Evolutionary conservation across 2,888 invertebrate genomes (phyloP), one percentile per base, ranked within the genome.

Genomic region (Orthonevra nobilis): DNA sequence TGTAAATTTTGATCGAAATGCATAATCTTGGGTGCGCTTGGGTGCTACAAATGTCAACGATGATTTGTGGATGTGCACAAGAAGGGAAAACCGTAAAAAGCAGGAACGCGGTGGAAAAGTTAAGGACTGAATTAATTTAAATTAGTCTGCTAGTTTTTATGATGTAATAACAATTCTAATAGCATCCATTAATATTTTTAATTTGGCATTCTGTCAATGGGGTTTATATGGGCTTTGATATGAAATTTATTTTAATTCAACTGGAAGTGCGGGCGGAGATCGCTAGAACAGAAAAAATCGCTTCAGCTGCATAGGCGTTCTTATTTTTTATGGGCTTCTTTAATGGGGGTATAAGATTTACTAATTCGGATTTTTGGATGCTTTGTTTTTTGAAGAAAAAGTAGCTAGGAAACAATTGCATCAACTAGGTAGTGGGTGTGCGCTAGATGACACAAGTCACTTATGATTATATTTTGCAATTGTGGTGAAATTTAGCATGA

Each of bases 31-130:
- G 23, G 15, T 34, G 26, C 42, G 32, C 14, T 23, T 40, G 50
- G 50, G 56, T 58, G 72, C 34, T 12, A 34, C 68, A 50, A 60
- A 69, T 50, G 58, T 60, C 69, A 34, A 9, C 28, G 42, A 58
- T 69, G 58, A 58, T 58, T 68, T 68, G 48, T 68, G 38, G 38
- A 14, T 54, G 23, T 23, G 36, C 9, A 26, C 17, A 12, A 38
- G n/a, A 26, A n/a, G 28, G 7, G 26, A 10, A 26, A 6, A 14
- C 19, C 30, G 28, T 50, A 30, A 40, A 54, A 46, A 23, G 17
- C 4, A 1, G 9, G 2, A 40, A 23, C n/a, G 5, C 26, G 9
- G 28, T 20, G 28, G 15, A 14, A 7, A 28, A 12, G 56, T 20
- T 30, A 30, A 38, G 15, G 23, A 30, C 42, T 5, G 34, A 17